phyloP scores from a whole-genome alignment of 2,113 vertebrate species.

The Forbesichthys papilliferus region DNA sequence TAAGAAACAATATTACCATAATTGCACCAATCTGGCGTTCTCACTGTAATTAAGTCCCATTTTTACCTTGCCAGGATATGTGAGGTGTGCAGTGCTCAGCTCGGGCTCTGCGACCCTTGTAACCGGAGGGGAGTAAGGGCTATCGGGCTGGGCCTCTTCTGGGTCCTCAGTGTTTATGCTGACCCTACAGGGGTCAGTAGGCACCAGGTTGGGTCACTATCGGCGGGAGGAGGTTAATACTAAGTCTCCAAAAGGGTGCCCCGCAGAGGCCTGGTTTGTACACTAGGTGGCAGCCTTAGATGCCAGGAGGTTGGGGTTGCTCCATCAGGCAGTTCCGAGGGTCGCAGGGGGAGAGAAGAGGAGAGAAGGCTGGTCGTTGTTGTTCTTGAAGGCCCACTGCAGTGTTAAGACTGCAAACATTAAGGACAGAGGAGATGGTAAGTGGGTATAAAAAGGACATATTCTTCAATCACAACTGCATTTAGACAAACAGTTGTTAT shows the following conservation, averaged over 20 bases:
- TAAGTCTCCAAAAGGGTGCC: conserved; percentile 39
- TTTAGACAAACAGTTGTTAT: not conserved
- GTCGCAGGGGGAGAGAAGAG: conserved; percentile 81
- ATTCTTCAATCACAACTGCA: not conserved
- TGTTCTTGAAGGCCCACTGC: conserved; percentile 77
- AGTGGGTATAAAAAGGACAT: not conserved
- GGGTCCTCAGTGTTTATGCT: conserved; percentile 2
- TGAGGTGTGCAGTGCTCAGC: conserved; percentile 21
- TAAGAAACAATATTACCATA: conserved; percentile 24
- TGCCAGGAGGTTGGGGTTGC: conserved; percentile 77
- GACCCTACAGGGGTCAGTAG: conserved; percentile 38
- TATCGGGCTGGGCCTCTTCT: not conserved
- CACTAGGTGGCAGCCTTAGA: conserved; percentile 54
- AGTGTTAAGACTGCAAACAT: conserved; percentile 83
- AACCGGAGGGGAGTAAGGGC: conserved; percentile 30
- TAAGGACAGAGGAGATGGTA: conserved; percentile 52
- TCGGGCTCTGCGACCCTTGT: conserved; percentile 45
- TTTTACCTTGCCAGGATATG: conserved; percentile 18
- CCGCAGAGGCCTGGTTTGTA: not conserved
- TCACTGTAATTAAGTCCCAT: conserved; percentile 21
- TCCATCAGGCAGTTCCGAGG: conserved; percentile 86
- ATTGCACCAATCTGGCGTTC: conserved; percentile 33
- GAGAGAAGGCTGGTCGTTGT: conserved; percentile 71
- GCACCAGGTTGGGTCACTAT: conserved; percentile 34
- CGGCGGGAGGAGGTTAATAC: conserved; percentile 32